phyloP scores from a whole-genome alignment of 1,140 invertebrate genomes.

The Anadara kagoshimensis region DNA sequence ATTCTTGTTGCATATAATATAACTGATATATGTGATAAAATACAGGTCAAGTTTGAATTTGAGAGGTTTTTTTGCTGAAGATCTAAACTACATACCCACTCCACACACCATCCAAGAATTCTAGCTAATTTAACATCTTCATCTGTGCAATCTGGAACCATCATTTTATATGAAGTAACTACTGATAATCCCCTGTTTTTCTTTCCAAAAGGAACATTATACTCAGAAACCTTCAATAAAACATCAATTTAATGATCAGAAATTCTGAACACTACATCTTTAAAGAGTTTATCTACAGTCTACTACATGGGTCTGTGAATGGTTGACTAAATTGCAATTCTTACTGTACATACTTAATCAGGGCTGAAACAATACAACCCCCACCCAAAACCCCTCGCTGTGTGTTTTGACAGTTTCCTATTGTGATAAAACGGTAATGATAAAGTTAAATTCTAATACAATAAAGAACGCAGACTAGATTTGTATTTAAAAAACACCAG shows the following conservation, averaged over 20 bases:
- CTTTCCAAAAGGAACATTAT: conserved; percentile 77
- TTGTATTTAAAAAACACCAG: too few relatives aligned
- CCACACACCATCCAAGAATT: conserved; percentile 94
- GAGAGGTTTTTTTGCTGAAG: too few relatives aligned
- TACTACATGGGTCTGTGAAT: neutral
- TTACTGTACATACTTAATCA: neutral
- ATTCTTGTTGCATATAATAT: neutral
- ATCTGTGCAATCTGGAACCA: conserved; percentile 81
- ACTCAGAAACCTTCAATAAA: conserved; percentile 73
- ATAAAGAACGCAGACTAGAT: too few relatives aligned
- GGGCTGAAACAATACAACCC: neutral
- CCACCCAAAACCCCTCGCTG: neutral
- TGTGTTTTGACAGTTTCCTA: neutral
- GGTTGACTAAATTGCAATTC: neutral
- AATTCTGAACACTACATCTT: neutral
- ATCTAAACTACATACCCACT: conserved; percentile 78
- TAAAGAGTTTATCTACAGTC: neutral
- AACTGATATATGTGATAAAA: neutral
- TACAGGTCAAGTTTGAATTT: too few relatives aligned
- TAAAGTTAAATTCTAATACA: too few relatives aligned
- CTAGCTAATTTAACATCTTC: conserved; percentile 87
- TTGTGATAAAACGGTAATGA: neutral
- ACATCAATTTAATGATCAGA: conserved; percentile 12
- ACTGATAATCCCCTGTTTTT: conserved; percentile 85
- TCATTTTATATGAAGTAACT: conserved; percentile 85